Evolutionary conservation across 2,113 vertebrate species (phyloP).

Genomic region (Petrocephalus microphthalmus): DNA sequence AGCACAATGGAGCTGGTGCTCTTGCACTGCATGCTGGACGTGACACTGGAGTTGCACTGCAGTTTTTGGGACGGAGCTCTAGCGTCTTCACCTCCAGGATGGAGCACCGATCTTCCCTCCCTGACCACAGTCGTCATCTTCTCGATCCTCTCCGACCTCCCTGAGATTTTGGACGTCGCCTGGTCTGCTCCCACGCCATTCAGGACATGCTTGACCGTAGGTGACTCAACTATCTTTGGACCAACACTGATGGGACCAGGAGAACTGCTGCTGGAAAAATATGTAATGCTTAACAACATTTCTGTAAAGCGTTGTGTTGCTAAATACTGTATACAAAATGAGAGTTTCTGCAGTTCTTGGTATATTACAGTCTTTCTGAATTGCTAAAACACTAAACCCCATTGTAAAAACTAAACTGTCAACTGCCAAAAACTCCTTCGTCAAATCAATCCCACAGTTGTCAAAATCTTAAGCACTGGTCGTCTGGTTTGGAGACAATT

Average conservation of each 20-base stretch:
- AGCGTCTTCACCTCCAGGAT: neutral
- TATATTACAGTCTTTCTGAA: no score
- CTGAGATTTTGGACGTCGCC: conserved; percentile 36
- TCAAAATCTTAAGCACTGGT: no score
- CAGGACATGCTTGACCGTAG: conserved; percentile 46
- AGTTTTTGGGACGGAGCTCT: neutral
- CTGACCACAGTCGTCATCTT: no score
- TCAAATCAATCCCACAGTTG: no score
- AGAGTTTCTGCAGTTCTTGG: neutral
- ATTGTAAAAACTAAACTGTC: no score
- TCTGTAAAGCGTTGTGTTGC: neutral
- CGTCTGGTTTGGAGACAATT: no score
- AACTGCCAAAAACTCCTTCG: no score
- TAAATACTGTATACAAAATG: neutral
- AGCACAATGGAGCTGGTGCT: conserved; percentile 43
- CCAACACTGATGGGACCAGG: neutral
- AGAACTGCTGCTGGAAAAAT: conserved; percentile 19
- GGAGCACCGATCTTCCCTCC: neutral
- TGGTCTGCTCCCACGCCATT: conserved; percentile 51
- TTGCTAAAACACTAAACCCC: no score
- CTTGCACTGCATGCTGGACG: conserved; percentile 43
- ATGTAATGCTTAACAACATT: neutral
- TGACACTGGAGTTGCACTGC: conserved; percentile 16
- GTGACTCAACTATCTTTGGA: conserved; percentile 28
- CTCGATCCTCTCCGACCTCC: conserved; percentile 18